phyloP scores from a whole-genome alignment of 2,888 invertebrate genomes.

The Oxytorus armatus region DNA sequence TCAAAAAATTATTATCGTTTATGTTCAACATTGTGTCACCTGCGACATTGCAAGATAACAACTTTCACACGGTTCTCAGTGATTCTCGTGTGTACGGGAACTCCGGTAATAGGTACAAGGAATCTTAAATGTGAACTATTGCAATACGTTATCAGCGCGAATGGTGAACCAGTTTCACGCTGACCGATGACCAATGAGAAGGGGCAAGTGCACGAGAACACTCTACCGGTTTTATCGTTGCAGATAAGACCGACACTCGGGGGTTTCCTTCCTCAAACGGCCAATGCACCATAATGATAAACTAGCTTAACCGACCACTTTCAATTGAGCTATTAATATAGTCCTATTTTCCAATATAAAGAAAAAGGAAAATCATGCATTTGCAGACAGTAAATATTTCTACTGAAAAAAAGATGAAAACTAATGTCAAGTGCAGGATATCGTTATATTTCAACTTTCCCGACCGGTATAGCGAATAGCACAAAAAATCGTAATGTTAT shows the following conservation, averaged over 20 bases:
- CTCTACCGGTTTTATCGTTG: conserved; percentile 69
- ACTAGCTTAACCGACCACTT: conserved; percentile 47
- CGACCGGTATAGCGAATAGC: no score
- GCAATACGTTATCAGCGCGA: conserved; percentile 32
- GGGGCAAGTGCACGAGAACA: conserved; percentile 36
- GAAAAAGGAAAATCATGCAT: neutral
- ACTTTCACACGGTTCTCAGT: neutral
- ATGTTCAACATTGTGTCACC: neutral
- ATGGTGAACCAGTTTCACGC: conserved; percentile 24
- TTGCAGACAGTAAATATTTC: neutral
- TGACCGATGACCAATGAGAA: conserved; percentile 7
- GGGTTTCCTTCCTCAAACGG: conserved; percentile 49
- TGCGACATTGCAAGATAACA: neutral
- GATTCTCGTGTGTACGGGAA: neutral
- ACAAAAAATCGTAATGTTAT: no score
- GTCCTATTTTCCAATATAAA: neutral
- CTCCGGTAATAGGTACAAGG: neutral
- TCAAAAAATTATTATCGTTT: conserved; percentile 13
- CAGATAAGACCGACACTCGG: conserved; percentile 68
- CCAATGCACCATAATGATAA: conserved; percentile 7
- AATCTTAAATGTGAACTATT: conserved; percentile 1
- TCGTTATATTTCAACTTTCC: no score
- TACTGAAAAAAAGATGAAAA: neutral
- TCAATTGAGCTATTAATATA: conserved; percentile 7
- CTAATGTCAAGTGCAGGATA: neutral